These are phyloP conservation scores for Automeris io DNA, from an alignment of 2,888 invertebrate genomes.

Conservation along the genomic window DNA sequence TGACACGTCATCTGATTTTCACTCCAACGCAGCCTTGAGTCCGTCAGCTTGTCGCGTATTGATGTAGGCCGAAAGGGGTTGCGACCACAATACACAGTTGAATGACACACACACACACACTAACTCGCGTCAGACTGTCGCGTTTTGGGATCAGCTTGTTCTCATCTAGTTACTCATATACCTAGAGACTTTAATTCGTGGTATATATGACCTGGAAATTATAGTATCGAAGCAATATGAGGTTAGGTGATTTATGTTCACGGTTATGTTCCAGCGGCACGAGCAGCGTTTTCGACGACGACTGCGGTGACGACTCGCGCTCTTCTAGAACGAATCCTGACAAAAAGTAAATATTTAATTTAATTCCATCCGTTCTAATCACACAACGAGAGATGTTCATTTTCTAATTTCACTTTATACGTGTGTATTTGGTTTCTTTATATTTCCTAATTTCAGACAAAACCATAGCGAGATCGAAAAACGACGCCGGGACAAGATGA, in stretches of 20 bases:
- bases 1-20: too few species aligned
- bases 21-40: too few species aligned
- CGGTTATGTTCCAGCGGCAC: too few species aligned
- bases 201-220: background rate
- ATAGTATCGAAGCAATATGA: background rate
- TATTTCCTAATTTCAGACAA: slow-evolving; percentile 78
- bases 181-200: background rate
- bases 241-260: too few species aligned
- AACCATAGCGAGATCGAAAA: slow-evolving; percentile 98
- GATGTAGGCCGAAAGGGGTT: too few species aligned
- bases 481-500: slow-evolving; percentile 96
- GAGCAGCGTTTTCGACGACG: slow-evolving; percentile 79
- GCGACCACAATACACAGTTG: too few species aligned
- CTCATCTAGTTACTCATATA: background rate
- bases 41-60: too few species aligned
- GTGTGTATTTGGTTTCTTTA: background rate
- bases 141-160: too few species aligned
- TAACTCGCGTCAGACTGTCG: too few species aligned
- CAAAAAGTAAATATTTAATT: slow-evolving; percentile 46
- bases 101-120: too few species aligned
- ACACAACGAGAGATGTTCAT: background rate
- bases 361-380: background rate
- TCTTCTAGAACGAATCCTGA: slow-evolving; percentile 77
- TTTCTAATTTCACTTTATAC: background rate
- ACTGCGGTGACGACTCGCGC: slow-evolving; percentile 81